Base-by-base conservation (phyloP, 2,888 invertebrate genomes). In the Andrena trimmerana region DNA sequence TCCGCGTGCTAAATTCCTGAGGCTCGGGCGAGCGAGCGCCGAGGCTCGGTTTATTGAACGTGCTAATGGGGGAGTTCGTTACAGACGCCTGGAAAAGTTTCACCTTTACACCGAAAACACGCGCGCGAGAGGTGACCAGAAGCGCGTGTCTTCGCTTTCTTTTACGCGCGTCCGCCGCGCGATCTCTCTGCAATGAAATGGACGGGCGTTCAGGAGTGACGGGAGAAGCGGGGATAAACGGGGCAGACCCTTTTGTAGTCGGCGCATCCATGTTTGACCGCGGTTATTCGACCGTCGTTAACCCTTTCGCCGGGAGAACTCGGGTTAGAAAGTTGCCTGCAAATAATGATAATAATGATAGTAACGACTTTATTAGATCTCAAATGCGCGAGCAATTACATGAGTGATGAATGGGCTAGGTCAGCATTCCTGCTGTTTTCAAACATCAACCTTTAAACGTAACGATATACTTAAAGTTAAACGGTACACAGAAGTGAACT, bases 281-380 rank as follows among this genome's bases (percentile, higher is more conserved):
- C 48, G 24, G 66, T 31, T 67, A 20, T 27, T 33, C 78, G 20
- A 24, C 29, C 42, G 62, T 71, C 29, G 42, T 80, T 80, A 62
- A 67, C 80, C 80, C 71, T 80, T 66, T 71, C 78, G 66, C 79
- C 60, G 70, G 52, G 52, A 66, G 13, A 24, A 31, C 65, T 8
- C 20, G 27, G 33, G 42, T 60, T 80, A 80, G 80, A 80, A 80
- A 80, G 80, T 67, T 27, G 60, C 50, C 48, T 50, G 65, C 69
- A 65, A 77, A 77, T 77, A 67, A 36, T 75, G 42, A 42, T 13
- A 42, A 42, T 13, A 42, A 42, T 42, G 42, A 42, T 16, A 42
- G 42, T 42, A 42, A 42, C 42, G 42, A 42, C 42, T 42, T 42
- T 42, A 42, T 42, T 42, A 42, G 42, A 42, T 42, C 42, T 42